Percentiles rank a stretch among this genome's conserved stretches.
phyloP scores from a whole-genome alignment of 23 tunicate species.

The Ciona savignyi region DNA sequence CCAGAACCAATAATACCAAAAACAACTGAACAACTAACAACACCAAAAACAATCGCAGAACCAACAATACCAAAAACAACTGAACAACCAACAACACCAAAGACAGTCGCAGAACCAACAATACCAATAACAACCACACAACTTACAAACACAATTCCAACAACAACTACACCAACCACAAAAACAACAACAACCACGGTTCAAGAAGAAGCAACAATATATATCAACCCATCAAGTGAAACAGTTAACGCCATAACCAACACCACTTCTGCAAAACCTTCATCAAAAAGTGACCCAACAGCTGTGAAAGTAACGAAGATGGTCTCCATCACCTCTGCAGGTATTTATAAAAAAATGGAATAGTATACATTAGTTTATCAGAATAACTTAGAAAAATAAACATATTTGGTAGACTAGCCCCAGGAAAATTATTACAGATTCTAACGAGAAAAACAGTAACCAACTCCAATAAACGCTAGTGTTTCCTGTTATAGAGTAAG shows the following conservation, averaged over 20 bases:
- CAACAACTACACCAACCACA: not conserved
- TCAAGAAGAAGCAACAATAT: not conserved
- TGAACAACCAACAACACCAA: not conserved
- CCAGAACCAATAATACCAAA: not conserved
- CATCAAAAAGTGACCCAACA: not conserved
- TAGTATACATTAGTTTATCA: too few relatives aligned
- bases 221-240: too few relatives aligned
- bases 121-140: slow-evolving; percentile 1
- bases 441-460: too few relatives aligned
- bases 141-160: not conserved
- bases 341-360: too few relatives aligned
- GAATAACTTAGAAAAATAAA: too few relatives aligned
- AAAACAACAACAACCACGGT: not conserved
- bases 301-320: too few relatives aligned
- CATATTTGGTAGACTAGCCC: too few relatives aligned
- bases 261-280: not conserved
- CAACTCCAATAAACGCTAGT: too few relatives aligned
- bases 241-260: not conserved
- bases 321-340: too few relatives aligned
- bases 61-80: not conserved
- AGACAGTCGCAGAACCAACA: slow-evolving; percentile 2
- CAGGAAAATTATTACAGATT: too few relatives aligned
- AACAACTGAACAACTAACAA: not conserved
- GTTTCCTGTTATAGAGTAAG: too few relatives aligned
- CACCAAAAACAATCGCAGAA: not conserved